These are phyloP conservation scores for Gnathonemus longibarbis DNA, from an alignment of 2,113 vertebrate species.

Conservation along the genomic window DNA sequence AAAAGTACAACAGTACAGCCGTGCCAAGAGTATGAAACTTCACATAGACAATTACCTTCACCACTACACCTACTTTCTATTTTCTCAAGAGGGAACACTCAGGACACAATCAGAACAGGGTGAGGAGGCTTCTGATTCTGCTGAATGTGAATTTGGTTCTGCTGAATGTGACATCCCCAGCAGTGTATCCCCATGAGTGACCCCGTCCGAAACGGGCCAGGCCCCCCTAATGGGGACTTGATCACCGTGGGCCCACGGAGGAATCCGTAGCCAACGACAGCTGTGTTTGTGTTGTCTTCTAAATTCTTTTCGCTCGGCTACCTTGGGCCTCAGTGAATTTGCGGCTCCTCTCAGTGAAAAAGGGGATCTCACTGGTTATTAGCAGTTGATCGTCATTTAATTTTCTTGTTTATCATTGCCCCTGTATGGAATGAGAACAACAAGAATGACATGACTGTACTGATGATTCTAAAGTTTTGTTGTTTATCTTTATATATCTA, in stretches of 20 bases:
- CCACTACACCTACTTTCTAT: neutral
- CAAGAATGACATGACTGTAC: neutral
- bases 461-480: neutral
- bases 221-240: neutral
- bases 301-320: constrained; percentile 50
- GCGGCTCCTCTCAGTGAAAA: constrained; percentile 8
- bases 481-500: neutral
- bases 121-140: no score
- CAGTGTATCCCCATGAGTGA: no score
- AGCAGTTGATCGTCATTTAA: neutral
- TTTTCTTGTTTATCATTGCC: neutral
- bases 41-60: neutral
- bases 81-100: neutral
- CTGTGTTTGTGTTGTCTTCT: constrained; percentile 62
- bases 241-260: neutral
- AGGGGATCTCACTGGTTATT: neutral
- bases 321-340: constrained; percentile 41
- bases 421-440: neutral
- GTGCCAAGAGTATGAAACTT: neutral
- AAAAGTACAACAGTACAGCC: neutral
- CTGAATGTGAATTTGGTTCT: no score
- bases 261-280: constrained; percentile 30
- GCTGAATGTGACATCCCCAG: no score
- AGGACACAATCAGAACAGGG: no score
- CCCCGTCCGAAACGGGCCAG: neutral